A percentile compares a stretch with the other conserved stretches of the same genome.
These are phyloP conservation scores for Trissolcus japonicus DNA, from an alignment of 2,888 invertebrate species.

Conservation along the genomic window DNA sequence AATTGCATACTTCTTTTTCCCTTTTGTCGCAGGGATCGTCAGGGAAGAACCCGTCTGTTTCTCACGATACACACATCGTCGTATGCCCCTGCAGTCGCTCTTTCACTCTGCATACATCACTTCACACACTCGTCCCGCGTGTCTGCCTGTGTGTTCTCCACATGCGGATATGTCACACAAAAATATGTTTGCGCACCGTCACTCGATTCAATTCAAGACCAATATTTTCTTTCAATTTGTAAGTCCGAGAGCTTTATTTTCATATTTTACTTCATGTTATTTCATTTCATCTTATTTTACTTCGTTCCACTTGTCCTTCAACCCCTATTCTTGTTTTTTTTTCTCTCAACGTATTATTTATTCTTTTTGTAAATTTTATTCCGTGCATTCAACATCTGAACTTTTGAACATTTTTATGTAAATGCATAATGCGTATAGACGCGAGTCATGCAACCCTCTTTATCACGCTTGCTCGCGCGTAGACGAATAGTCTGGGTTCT, in stretches of 20 bases:
- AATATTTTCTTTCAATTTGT: too few relatives aligned
- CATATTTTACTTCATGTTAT: too few relatives aligned
- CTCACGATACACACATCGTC: slow-evolving; percentile 48
- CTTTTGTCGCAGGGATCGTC: slow-evolving; percentile 53
- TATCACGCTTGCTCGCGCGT: slow-evolving; percentile 27
- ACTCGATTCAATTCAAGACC: too few relatives aligned
- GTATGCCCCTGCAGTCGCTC: slow-evolving; percentile 55
- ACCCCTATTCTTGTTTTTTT: neutral
- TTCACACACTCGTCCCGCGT: slow-evolving; percentile 1
- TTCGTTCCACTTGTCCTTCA: too few relatives aligned
- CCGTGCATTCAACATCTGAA: too few relatives aligned
- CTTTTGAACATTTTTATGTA: too few relatives aligned
- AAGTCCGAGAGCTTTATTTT: too few relatives aligned
- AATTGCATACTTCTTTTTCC: slow-evolving; percentile 55
- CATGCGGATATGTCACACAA: slow-evolving; percentile 2
- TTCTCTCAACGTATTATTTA: neutral
- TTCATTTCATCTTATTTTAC: neutral
- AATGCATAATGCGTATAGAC: neutral
- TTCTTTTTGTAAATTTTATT: neutral
- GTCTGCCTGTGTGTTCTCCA: neutral
- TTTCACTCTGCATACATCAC: slow-evolving; percentile 23
- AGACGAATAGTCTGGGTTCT: slow-evolving; percentile 20
- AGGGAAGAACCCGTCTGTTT: slow-evolving; percentile 53
- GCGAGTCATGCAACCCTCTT: slow-evolving; percentile 24
- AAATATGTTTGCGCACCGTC: slow-evolving; percentile 3